Evolutionary conservation across 2,797 vertebrate genomes (phyloP), one percentile per base, ranked within the genome.

Genomic region (Myripristis murdjan): DNA sequence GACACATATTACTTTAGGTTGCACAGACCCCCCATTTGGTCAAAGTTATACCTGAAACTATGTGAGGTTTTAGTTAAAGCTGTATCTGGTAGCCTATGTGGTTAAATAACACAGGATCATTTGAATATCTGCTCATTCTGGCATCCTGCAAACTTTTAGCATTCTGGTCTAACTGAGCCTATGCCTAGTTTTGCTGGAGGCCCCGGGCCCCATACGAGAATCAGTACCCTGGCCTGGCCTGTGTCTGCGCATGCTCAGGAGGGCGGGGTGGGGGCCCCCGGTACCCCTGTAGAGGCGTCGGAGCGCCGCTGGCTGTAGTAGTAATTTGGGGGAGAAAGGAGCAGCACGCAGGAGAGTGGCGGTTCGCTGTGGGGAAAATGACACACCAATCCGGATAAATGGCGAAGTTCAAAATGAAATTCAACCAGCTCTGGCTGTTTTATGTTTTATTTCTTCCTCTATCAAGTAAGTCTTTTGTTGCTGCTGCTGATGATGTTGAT

Each of bases 371-470:
- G 31, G 26, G 10, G 56, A 77, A 82, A 84, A 95, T 95, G 94
- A 86, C 73, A 20, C 47, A 66, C 35, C 51, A 14, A 10, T 64
- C 28, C 28, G 63, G 82, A 92, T 95, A 92, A 92, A 96, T 95
- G 95, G 91, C 81, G 31, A 84, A 86, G 64, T 87, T 88, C 76
- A 89, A 89, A 85, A 87, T 92, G 93, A 95, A 92, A 76, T 11
- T 44, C 66, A 41, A 41, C 75, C 90, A 47, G 67, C 77, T n/a
- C 1, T 73, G 83, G 89, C 81, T 92, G 70, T 47, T 90, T 74
- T 89, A 90, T 62, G 59, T 87, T 83, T 87, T 91, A 51, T 79
- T 90, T 73, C 53, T 94, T 18, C 87, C 84, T 68, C 81, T 92
- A 51, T 89, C 95, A 83, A 71, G 95, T 96, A 86, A 93, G 93